Evolutionary conservation across 92 coral and sea anemone species (phyloP), one percentile per base, ranked within the genome.

Genomic region (Zoanthus sansibaricus): DNA sequence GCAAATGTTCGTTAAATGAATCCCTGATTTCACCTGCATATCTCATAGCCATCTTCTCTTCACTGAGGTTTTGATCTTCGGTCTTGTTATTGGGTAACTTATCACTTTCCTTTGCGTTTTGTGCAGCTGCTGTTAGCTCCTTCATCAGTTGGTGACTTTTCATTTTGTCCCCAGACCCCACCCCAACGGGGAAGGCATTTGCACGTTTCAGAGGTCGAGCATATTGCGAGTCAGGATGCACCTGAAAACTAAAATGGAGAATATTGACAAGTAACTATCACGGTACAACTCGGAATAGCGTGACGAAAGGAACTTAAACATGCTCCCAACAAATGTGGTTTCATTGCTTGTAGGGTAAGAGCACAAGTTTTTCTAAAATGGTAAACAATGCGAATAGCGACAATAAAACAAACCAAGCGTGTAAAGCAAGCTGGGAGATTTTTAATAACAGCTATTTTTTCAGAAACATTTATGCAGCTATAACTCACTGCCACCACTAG

Each of bases 171-270:
- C 89, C 82, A 16, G 68, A 82, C 30, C 87, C 83, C 16, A 83
- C 61, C 2, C 87, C 84, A 72, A 89, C 66, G 45, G 89, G 88
- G 21, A 85, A 30, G 9, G 90, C 61, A 64, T 85, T 95, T 74
- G 93, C 51, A 72, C 88, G 78, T 84, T 93, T 93, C 68, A 95
- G 71, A 12, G 94, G 98, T 76, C 91, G 89, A 56, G 98, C 94
- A 71, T 89, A 95, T 4, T 90, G 93, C 5, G 98, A 95, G 77
- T 88, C 88, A 16, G 96, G 93, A 61, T 93, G 94, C 73, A 95
- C 87, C 64, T 88, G 96, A 89, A 83, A 95, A 67, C 98, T 95
- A 61, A 66, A 47, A 16, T 1, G 12, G 55, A 49, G 12, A 49
- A 49, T 49, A 49, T 49, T 49, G 9, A 49, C 9, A 0, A 2